Evolutionary conservation across 2,888 invertebrate genomes (phyloP).

Genomic region (Alcis repandata): DNA sequence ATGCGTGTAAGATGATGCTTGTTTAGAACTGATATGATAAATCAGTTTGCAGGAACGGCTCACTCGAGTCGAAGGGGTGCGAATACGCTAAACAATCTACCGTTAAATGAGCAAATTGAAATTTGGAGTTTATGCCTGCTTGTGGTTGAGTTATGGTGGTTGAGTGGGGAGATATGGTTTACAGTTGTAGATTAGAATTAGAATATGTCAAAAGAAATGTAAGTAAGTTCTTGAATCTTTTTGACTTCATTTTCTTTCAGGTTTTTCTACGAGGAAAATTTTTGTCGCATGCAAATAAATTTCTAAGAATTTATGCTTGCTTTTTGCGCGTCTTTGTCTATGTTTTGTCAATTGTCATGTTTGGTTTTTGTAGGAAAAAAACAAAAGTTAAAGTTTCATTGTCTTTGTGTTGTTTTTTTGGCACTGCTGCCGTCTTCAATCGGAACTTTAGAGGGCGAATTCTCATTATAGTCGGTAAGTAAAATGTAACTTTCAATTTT

Average conservation of each 20-base stretch:
- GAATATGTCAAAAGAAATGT: background rate
- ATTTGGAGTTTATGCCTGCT: constrained; percentile 59
- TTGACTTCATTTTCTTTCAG: background rate
- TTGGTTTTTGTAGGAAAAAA: too few species aligned
- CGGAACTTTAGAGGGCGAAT: too few species aligned
- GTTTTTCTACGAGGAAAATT: background rate
- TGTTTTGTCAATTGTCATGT: too few species aligned
- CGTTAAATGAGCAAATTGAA: constrained; percentile 81
- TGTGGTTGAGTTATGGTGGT: constrained; percentile 46
- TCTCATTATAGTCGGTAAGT: too few species aligned
- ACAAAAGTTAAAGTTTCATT: too few species aligned
- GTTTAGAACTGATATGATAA: constrained; percentile 86
- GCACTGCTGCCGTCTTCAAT: too few species aligned
- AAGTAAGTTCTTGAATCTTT: background rate
- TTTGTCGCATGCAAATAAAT: background rate
- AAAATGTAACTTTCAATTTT: too few species aligned
- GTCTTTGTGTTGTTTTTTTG: too few species aligned
- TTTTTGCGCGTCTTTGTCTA: too few species aligned
- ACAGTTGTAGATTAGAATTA: background rate
- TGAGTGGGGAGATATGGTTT: constrained; percentile 34
- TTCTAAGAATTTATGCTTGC: too few species aligned
- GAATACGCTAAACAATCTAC: constrained; percentile 69
- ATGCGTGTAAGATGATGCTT: constrained; percentile 86
- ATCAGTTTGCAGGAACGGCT: constrained; percentile 84
- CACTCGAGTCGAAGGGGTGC: constrained; percentile 76